A percentile compares a stretch with the other conserved stretches of the same genome.
Evolutionary conservation across 1,140 invertebrate species (phyloP).

Genomic region (Spodoptera frugiperda): DNA sequence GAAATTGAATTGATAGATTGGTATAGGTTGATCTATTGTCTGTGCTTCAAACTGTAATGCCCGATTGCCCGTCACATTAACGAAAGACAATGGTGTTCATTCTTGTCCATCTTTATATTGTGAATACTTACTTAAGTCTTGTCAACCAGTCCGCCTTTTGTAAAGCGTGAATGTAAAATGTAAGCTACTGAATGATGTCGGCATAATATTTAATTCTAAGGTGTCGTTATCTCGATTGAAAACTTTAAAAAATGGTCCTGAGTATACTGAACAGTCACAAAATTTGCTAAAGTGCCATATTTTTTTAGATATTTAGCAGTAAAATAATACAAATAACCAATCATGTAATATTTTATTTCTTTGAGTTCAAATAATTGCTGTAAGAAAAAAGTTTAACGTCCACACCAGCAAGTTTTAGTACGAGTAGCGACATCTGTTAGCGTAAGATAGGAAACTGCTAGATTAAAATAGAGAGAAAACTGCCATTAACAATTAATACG

Average conservation of each 20-base stretch:
- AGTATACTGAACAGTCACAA: too few species aligned
- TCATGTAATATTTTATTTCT: too few species aligned
- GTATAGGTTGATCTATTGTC: too few species aligned
- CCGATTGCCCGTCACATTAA: neutral
- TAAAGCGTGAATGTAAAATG: neutral
- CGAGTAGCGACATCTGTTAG: conserved; percentile 45
- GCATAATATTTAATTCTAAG: conserved; percentile 5
- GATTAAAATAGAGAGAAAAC: conserved; percentile 32
- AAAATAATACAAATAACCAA: too few species aligned
- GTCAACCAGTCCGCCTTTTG: conserved; percentile 19
- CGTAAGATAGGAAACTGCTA: conserved; percentile 54
- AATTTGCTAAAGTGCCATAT: too few species aligned
- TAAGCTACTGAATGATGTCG: neutral
- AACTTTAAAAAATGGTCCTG: too few species aligned
- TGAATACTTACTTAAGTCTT: neutral
- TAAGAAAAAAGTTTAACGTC: too few species aligned
- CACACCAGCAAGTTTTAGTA: neutral
- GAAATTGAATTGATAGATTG: too few species aligned
- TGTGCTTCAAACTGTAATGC: too few species aligned
- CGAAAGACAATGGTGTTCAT: neutral
- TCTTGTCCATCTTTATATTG: neutral
- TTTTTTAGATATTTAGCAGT: too few species aligned
- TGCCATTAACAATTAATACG: conserved; percentile 45
- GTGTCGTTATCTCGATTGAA: conserved; percentile 8
- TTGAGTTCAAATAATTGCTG: too few species aligned